Base-by-base conservation (phyloP, 2,888 invertebrate genomes). In the Liopterus haemorrhoidalis region DNA sequence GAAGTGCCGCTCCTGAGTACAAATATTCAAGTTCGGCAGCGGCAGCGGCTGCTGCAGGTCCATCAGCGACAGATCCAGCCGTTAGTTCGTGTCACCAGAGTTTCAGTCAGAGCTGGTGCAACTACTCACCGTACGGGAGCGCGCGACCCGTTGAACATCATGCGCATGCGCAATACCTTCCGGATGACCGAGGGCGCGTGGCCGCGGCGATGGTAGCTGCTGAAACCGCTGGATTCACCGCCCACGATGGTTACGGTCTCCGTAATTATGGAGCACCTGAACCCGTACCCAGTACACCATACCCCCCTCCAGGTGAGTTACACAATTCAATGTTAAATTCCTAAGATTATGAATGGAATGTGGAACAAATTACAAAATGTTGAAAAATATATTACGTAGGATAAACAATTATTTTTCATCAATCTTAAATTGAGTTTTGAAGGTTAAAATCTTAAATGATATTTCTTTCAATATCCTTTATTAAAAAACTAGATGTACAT, bases 291-390 rank as follows among this genome's bases (percentile, higher is more conserved):
- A 79, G 82, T 58, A 82, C 81, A 48, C 83, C 85, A 28, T 86
- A 85, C 61, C 82, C 84, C 61, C 82, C 85, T 61, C 81, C 85
- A 77, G 85, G 86, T 79, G 78, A 76, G 63, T 75, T 72, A n/a
- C n/a, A n/a, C n/a, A n/a, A n/a, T n/a, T n/a, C n/a, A n/a, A n/a
- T n/a, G n/a, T n/a, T n/a, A n/a, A n/a, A n/a, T n/a, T n/a, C n/a
- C n/a, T n/a, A n/a, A n/a, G n/a, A n/a, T n/a, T n/a, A n/a, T n/a
- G n/a, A n/a, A n/a, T n/a, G n/a, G n/a, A n/a, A n/a, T n/a, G n/a
- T n/a, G n/a, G n/a, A n/a, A n/a, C n/a, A n/a, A n/a, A n/a, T n/a
- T n/a, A n/a, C n/a, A n/a, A n/a, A n/a, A n/a, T n/a, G n/a, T n/a
- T n/a, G n/a, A n/a, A n/a, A n/a, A n/a, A n/a, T n/a, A n/a, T n/a